Evolutionary conservation across 2,888 invertebrate genomes (phyloP), one percentile per base, ranked within the genome.

Genomic region (Aplocera efformata): DNA sequence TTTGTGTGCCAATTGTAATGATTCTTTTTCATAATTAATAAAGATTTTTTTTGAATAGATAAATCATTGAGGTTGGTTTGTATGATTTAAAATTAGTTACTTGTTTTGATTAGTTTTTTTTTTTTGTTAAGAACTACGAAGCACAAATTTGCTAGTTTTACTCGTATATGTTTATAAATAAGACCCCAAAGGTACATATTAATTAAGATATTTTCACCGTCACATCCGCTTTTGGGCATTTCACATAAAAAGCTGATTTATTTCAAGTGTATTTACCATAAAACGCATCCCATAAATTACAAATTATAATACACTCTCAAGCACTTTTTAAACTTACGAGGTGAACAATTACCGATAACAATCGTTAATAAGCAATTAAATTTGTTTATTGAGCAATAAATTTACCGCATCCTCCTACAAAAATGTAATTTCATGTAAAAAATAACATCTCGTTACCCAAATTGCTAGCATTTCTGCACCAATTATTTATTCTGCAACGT

Each of bases 341-440:
- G 45, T 40, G 40, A 40, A 68, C 76, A 77, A 79, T 80, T 79
- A 79, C 56, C 55, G 81, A 80, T 80, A 75, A 63, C 52, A 62
- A 80, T 80, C 80, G 52, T 69, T 70, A 72, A 74, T 77, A 69
- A 56, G 58, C 60, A 60, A 60, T 67, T 67, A 65, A 67, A 68
- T 68, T 60, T 55, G 50, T 52, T 52, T 55, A 52, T 55, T 48
- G 38, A 52, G 53, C 42, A 53, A 53, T 53, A 53, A 50, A 50
- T 53, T 40, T 45, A 6, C 34, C 42, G 27, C 48, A 32, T 35
- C 32, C 17, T 25, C 7, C 27, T 36, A 29, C 13, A 44, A 53
- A 43, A 37, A 17, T 22, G 17, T 13, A 29, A 20, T 41, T 47
- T 47, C 33, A 21, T 30, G 22, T 35, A 17, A 46, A 50, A 53